These are phyloP conservation scores for Meliscaeva auricollis DNA, from an alignment of 2,888 invertebrate genomes.

Conservation along the genomic window DNA sequence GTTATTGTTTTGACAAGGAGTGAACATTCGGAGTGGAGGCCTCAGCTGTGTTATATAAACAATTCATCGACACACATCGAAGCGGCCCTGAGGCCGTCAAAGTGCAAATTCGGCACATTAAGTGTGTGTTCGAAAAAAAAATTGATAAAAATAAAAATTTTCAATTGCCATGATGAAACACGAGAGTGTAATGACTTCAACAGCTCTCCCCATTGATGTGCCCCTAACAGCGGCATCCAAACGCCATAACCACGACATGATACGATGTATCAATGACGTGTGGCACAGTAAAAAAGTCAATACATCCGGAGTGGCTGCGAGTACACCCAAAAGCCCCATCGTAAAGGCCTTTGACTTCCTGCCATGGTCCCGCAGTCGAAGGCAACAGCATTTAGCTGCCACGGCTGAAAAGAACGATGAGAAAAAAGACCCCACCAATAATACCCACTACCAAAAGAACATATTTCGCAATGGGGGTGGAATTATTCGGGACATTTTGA, in stretches of 20 bases:
- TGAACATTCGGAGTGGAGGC: constrained; percentile 57
- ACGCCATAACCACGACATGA: constrained; percentile 75
- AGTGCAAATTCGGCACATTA: constrained; percentile 43
- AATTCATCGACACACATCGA: constrained; percentile 42
- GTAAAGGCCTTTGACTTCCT: constrained; percentile 83
- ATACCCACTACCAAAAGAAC: constrained; percentile 80
- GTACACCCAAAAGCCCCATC: constrained; percentile 81
- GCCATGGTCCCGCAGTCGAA: constrained; percentile 82
- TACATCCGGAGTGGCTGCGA: constrained; percentile 48
- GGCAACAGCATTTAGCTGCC: constrained; percentile 69
- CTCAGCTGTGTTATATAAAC: constrained; percentile 51
- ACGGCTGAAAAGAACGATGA: constrained; percentile 49
- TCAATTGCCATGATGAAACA: constrained; percentile 71
- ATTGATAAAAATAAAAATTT: constrained; percentile 17
- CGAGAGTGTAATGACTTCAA: constrained; percentile 71
- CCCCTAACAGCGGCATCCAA: constrained; percentile 71
- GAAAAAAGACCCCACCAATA: constrained; percentile 77
- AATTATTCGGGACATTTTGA: constrained; percentile 81
- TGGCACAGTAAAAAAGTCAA: constrained; percentile 66
- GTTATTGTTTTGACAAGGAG: constrained; percentile 53
- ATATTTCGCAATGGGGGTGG: constrained; percentile 82
- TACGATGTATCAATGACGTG: constrained; percentile 76
- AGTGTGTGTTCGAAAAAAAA: constrained; percentile 42
- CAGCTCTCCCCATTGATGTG: constrained; percentile 75
- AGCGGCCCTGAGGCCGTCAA: constrained; percentile 48